phyloP scores from a whole-genome alignment of 2,888 invertebrate species.

The Eulithis testata region DNA sequence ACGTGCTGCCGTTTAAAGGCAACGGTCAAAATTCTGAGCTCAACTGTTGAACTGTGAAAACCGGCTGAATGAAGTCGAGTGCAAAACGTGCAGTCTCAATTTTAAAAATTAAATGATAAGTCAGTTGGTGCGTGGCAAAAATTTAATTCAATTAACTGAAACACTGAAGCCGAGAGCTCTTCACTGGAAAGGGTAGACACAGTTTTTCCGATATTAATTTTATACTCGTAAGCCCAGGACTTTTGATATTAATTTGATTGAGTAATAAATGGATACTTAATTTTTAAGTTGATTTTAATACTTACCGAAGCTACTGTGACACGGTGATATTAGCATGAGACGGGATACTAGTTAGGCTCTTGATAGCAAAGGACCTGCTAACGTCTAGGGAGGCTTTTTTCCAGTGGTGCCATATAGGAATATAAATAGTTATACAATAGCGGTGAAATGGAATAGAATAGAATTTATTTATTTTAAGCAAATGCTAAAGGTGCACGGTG shows the following conservation, averaged over 20 bases:
- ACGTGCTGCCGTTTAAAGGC: neutral
- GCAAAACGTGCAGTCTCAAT: constrained; percentile 1
- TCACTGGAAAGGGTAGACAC: constrained; percentile 41
- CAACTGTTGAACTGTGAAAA: constrained; percentile 3
- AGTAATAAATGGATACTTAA: constrained; percentile 12
- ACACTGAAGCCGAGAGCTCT: constrained; percentile 46
- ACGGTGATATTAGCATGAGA: neutral
- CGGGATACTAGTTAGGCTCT: too few relatives aligned
- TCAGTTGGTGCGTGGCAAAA: constrained; percentile 47
- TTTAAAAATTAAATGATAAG: constrained; percentile 18
- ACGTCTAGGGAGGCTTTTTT: too few relatives aligned
- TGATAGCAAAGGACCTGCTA: too few relatives aligned
- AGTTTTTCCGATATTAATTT: constrained; percentile 53
- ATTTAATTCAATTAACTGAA: constrained; percentile 62
- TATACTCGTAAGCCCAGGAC: constrained; percentile 39
- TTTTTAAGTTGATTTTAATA: constrained; percentile 29
- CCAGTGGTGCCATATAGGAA: too few relatives aligned
- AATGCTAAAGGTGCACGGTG: too few relatives aligned
- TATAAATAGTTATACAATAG: too few relatives aligned
- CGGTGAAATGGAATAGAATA: too few relatives aligned
- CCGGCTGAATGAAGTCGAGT: neutral
- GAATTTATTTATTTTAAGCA: too few relatives aligned
- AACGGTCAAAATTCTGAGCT: neutral
- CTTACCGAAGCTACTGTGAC: neutral
- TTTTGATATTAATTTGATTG: constrained; percentile 28